phyloP scores from a whole-genome alignment of 1,140 invertebrate species.

The Propsilocerus akamusi region DNA sequence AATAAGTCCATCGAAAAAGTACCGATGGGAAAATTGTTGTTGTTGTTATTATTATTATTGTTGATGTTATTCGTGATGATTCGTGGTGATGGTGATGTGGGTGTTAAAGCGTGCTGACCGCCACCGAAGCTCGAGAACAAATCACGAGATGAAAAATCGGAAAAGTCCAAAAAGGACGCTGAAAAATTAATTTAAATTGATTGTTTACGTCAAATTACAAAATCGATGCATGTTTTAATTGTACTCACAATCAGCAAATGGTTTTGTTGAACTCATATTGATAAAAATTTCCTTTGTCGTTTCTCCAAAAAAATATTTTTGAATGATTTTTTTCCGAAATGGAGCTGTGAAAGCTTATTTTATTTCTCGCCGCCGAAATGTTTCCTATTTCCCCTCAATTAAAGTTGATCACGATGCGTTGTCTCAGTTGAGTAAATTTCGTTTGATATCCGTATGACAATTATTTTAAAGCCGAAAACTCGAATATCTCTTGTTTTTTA shows the following conservation, averaged over 20 bases:
- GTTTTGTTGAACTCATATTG: not conserved
- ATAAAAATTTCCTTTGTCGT: slow-evolving; percentile 1
- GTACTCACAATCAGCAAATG: not conserved
- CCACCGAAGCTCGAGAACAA: not conserved
- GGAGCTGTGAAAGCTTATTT: too few relatives aligned
- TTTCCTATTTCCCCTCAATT: too few relatives aligned
- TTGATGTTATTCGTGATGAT: not conserved
- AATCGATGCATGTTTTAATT: not conserved
- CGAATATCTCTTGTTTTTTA: too few relatives aligned
- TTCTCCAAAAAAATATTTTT: too few relatives aligned
- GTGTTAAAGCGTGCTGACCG: not conserved
- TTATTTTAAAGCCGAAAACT: too few relatives aligned
- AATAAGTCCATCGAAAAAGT: slow-evolving; percentile 4
- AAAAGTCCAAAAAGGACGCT: not conserved
- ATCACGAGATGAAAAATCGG: not conserved
- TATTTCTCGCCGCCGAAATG: too few relatives aligned
- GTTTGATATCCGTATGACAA: too few relatives aligned
- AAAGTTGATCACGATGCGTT: too few relatives aligned
- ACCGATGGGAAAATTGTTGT: slow-evolving; percentile 2
- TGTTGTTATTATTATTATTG: not conserved
- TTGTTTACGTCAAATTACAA: not conserved
- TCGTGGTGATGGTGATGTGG: not conserved
- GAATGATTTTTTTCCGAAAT: too few relatives aligned
- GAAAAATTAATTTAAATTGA: not conserved
- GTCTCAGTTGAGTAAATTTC: too few relatives aligned